Evolutionary conservation across 2,888 invertebrate genomes (phyloP).

Genomic region (Spatulosminthurus flaviceps): DNA sequence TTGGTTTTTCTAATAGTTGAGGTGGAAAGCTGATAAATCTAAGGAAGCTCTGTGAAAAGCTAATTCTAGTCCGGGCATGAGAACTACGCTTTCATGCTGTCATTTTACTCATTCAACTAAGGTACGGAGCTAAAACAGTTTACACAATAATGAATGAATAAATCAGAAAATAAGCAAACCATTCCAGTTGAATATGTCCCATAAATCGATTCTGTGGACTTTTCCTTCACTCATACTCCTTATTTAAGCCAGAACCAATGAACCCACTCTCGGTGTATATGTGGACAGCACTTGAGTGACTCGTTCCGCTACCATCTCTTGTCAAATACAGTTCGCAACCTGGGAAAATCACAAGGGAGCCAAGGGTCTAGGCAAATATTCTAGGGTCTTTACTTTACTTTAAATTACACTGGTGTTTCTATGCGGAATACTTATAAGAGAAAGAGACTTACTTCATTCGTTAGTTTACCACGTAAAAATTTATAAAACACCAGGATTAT

Average conservation of each 20-base stretch:
- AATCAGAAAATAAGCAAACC: conserved; percentile 25
- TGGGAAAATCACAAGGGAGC: too few species aligned
- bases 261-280: conserved; percentile 7
- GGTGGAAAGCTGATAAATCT: background rate
- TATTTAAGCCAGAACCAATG: background rate
- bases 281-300: background rate
- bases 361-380: too few species aligned
- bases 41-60: too few species aligned
- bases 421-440: too few species aligned
- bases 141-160: conserved; percentile 40
- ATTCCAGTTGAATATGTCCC: background rate
- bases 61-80: too few species aligned
- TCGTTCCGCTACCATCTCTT: background rate
- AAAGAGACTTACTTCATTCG: too few species aligned
- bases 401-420: too few species aligned
- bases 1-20: background rate
- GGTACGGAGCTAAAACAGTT: conserved; percentile 19
- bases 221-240: background rate
- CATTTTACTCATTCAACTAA: background rate
- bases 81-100: background rate
- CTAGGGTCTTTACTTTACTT: too few species aligned
- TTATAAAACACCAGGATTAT: too few species aligned
- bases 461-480: too few species aligned
- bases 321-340: background rate
- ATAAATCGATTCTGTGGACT: conserved; percentile 8